Conservation (phyloP, 2,113 vertebrate genomes). For the Elgaria multicarinata region DNA sequence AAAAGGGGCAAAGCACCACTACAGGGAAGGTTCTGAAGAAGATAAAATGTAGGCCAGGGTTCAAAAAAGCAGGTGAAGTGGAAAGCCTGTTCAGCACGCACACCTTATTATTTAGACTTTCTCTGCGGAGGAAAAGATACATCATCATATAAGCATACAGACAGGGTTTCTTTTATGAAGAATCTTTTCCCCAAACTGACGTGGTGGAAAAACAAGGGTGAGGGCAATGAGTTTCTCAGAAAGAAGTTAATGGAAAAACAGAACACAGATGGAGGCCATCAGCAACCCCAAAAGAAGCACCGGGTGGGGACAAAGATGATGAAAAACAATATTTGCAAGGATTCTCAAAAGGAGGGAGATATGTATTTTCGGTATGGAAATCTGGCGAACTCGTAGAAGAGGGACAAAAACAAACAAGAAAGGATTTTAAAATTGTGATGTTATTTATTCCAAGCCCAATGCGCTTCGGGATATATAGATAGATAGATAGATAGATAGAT, state of each 20-base stretch:
- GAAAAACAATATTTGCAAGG: background rate
- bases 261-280: background rate
- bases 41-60: background rate
- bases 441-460: too few species aligned
- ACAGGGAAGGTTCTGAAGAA: background rate
- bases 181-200: background rate
- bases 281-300: background rate
- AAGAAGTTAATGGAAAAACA: background rate
- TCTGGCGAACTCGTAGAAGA: background rate
- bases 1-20: constrained; percentile 26
- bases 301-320: background rate
- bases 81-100: background rate
- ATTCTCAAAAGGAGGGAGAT: background rate
- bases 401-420: background rate
- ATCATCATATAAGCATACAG: background rate
- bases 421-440: background rate
- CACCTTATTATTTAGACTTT: background rate
- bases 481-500: too few species aligned
- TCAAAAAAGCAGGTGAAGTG: background rate
- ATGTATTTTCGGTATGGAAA: background rate
- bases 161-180: background rate
- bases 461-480: too few species aligned
- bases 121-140: background rate
- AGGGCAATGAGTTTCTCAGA: background rate
- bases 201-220: background rate